phyloP scores from a whole-genome alignment of 2,113 vertebrate genomes.

The Rhinichthys klamathensis region DNA sequence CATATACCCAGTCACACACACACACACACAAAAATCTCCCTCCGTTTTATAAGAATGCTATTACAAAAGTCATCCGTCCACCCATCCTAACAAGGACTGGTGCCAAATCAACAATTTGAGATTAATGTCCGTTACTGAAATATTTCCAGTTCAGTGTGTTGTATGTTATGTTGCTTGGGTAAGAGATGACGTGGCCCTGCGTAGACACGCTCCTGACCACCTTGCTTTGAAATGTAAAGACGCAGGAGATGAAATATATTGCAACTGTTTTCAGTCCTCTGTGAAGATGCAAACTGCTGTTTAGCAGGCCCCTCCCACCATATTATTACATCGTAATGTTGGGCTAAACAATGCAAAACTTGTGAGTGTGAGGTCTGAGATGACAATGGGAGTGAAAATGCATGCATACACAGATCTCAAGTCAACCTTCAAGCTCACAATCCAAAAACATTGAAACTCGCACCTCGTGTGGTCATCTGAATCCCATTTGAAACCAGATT shows the following conservation, averaged over 20 bases:
- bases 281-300: conserved; percentile 18
- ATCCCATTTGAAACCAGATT: conserved; percentile 17
- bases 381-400: conserved; percentile 6
- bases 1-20: conserved; percentile 53
- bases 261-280: conserved; percentile 41
- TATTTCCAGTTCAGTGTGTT: conserved; percentile 69
- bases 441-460: conserved; percentile 33
- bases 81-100: conserved; percentile 37
- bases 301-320: neutral
- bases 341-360: conserved; percentile 15
- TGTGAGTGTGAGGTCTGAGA: conserved; percentile 33
- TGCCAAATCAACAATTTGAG: conserved; percentile 51
- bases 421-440: conserved; percentile 21
- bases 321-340: conserved; percentile 10
- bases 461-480: neutral
- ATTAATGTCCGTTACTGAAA: conserved; percentile 32
- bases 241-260: conserved; percentile 42
- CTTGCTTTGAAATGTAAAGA: conserved; percentile 41
- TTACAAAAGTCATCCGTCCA: conserved; percentile 60
- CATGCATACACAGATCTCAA: conserved; percentile 29
- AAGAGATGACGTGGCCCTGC: conserved; percentile 21
- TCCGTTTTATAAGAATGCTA: conserved; percentile 53
- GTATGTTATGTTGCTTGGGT: conserved; percentile 46
- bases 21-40: conserved; percentile 54
- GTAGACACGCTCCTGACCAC: conserved; percentile 21